Evolutionary conservation across 1,140 invertebrate species (phyloP).

Genomic region (Dermatophagoides farinae): DNA sequence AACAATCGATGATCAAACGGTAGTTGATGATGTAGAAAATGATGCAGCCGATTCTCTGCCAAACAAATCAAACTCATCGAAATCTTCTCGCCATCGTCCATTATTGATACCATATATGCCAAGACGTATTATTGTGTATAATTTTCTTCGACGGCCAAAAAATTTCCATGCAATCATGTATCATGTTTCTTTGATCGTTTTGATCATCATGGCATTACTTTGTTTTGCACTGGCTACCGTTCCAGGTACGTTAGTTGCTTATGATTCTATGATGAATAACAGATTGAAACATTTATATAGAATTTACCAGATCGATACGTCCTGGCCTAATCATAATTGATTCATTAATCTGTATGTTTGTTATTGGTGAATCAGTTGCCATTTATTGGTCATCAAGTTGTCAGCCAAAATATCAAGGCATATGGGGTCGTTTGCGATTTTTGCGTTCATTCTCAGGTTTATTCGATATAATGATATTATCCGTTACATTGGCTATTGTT

Average conservation of each 20-base stretch:
- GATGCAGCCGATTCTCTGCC: too few relatives aligned
- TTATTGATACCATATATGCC: background rate
- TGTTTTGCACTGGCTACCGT: background rate
- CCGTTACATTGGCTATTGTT: background rate
- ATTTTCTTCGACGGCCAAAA: background rate
- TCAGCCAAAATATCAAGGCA: background rate
- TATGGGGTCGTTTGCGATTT: background rate
- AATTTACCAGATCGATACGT: background rate
- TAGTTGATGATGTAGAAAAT: too few relatives aligned
- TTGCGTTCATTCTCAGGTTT: background rate
- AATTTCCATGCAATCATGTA: background rate
- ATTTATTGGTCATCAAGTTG: slow-evolving; percentile 4
- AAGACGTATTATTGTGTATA: background rate
- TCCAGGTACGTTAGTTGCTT: background rate
- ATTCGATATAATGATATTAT: background rate
- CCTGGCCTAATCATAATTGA: background rate
- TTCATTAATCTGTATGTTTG: background rate
- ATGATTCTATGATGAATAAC: background rate
- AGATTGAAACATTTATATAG: background rate
- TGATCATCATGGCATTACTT: background rate
- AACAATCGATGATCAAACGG: too few relatives aligned
- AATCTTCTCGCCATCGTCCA: background rate
- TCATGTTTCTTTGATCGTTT: background rate
- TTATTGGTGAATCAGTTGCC: background rate
- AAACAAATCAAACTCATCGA: background rate